Conservation (phyloP, 2,797 vertebrate genomes). For the Lutjanus argentimaculatus region DNA sequence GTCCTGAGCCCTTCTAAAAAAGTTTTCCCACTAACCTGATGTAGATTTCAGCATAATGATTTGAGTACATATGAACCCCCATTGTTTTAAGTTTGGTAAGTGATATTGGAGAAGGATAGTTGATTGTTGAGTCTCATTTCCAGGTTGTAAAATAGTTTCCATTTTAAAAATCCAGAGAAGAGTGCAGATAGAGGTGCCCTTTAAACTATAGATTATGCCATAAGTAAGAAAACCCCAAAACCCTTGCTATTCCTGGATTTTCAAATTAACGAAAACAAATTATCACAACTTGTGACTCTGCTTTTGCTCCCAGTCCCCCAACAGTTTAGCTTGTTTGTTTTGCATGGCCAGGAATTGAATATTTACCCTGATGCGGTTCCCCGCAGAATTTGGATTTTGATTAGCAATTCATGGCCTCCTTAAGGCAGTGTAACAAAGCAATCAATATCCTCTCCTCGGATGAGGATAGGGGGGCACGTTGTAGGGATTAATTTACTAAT, state of each 20-base stretch:
- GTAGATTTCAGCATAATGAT: no score
- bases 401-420: constrained; percentile 73
- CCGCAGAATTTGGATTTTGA: constrained; percentile 70
- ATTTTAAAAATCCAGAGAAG: no score
- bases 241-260: constrained; percentile 12
- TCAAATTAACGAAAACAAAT: constrained; percentile 39
- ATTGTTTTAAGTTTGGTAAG: no score
- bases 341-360: constrained; percentile 61
- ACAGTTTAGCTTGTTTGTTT: constrained; percentile 65
- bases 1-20: no score
- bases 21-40: no score
- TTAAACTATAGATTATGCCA: not conserved
- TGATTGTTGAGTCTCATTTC: no score
- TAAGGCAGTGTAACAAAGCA: constrained; percentile 67
- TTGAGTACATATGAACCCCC: no score
- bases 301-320: constrained; percentile 37
- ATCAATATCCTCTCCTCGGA: constrained; percentile 71
- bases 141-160: no score
- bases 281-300: constrained; percentile 36
- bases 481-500: constrained; percentile 76
- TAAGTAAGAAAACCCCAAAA: not conserved
- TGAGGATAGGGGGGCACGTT: constrained; percentile 49
- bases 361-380: constrained; percentile 58
- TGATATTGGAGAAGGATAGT: no score
- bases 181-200: no score